phyloP scores from a whole-genome alignment of 2,888 invertebrate species.

The Dryocosmus kuriphilus region DNA sequence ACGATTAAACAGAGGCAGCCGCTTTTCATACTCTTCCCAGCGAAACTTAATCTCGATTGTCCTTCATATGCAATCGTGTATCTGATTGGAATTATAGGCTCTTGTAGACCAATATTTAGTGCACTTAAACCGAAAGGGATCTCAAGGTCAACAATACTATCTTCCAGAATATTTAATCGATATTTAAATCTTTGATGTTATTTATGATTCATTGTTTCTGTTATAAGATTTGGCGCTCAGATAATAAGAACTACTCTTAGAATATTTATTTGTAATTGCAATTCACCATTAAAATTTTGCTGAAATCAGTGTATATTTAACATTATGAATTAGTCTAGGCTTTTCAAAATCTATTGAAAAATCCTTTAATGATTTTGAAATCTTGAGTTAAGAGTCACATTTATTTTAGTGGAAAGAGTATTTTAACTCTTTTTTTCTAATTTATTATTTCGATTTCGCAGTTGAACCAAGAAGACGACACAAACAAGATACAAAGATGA shows the following conservation, averaged over 20 bases:
- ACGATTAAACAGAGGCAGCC: slow-evolving; percentile 20
- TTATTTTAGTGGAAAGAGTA: not conserved
- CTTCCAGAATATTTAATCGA: not conserved
- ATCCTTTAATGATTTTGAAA: not conserved
- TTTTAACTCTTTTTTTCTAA: not conserved
- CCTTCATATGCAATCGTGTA: not conserved
- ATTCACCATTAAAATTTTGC: not conserved
- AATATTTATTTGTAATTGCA: slow-evolving; percentile 4
- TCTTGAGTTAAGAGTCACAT: not conserved
- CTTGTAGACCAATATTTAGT: not conserved
- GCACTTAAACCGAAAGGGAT: not conserved
- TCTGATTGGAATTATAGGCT: slow-evolving; percentile 9
- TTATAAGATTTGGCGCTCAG: not conserved
- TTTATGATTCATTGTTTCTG: not conserved
- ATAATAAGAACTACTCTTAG: not conserved
- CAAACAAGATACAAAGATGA: slow-evolving; percentile 79
- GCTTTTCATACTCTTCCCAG: not conserved
- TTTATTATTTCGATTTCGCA: not conserved
- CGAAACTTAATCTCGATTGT: not conserved
- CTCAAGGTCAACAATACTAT: not conserved
- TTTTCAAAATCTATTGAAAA: no score
- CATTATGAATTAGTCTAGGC: no score
- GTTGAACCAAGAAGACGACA: slow-evolving; percentile 49
- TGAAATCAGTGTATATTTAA: no score
- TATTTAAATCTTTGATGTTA: not conserved